phyloP scores from a whole-genome alignment of 53 echinoderm and acorn worm species.

The Zoroaster sp. region DNA sequence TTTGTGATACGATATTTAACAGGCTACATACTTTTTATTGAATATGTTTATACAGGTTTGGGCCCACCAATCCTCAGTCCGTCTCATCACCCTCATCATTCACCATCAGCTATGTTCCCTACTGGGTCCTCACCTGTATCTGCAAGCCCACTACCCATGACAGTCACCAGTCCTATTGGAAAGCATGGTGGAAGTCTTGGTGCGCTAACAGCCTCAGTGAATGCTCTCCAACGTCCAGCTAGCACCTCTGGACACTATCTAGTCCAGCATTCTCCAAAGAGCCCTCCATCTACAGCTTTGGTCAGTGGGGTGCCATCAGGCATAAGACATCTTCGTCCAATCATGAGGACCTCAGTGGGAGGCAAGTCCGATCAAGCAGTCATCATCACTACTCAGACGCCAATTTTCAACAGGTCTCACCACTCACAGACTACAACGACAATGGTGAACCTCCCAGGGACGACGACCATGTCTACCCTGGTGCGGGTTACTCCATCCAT shows the following conservation, averaged over 20 bases:
- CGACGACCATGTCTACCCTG: slow-evolving; percentile 34
- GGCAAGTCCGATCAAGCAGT: slow-evolving; percentile 61
- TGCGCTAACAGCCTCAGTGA: slow-evolving; percentile 65
- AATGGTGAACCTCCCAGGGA: slow-evolving; percentile 28
- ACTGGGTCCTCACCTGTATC: slow-evolving; percentile 32
- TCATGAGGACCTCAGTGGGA: slow-evolving; percentile 25
- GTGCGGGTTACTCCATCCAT: slow-evolving; percentile 49
- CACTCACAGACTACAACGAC: slow-evolving; percentile 17
- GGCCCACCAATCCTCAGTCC: slow-evolving; percentile 54
- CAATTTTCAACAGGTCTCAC: slow-evolving; percentile 83
- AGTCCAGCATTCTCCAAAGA: slow-evolving; percentile 37
- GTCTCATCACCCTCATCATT: slow-evolving; percentile 3
- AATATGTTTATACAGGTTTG: slow-evolving; percentile 10
- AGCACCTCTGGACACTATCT: slow-evolving; percentile 55
- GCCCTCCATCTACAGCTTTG: slow-evolving; percentile 36
- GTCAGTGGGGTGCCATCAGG: slow-evolving; percentile 34
- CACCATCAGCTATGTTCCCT: not conserved
- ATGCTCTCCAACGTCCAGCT: slow-evolving; percentile 61
- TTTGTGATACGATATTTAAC: too few species aligned
- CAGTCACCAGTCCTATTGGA: slow-evolving; percentile 54
- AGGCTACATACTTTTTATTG: not conserved
- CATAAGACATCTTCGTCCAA: slow-evolving; percentile 8
- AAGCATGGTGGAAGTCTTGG: slow-evolving; percentile 59
- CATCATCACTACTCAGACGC: slow-evolving; percentile 92
- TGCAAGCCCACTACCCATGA: slow-evolving; percentile 27